Evolutionary conservation across 2,888 invertebrate species (phyloP).

Genomic region (Pseudococcus jackbeardsleyi): DNA sequence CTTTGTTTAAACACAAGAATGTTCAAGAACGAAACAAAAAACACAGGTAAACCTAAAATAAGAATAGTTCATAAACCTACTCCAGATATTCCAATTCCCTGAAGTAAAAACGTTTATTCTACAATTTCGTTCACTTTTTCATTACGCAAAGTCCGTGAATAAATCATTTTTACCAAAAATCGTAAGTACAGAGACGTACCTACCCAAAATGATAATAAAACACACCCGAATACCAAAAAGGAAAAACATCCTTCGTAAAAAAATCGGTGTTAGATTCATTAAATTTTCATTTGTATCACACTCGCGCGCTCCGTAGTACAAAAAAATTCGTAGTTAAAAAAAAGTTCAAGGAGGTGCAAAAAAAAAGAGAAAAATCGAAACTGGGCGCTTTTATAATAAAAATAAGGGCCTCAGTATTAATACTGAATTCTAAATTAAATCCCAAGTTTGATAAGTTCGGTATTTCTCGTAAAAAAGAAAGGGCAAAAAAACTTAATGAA

Average conservation of each 20-base stretch:
- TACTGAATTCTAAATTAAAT: conserved; percentile 58
- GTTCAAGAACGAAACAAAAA: not conserved
- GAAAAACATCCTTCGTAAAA: not conserved
- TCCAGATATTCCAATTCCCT: not conserved
- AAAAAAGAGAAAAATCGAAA: conserved; percentile 37
- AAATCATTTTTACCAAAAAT: conserved; percentile 44
- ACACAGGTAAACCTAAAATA: not conserved
- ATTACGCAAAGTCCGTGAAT: conserved; percentile 18
- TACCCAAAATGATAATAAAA: not conserved
- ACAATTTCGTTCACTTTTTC: conserved; percentile 38
- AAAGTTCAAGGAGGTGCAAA: not conserved
- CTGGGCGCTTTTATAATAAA: conserved; percentile 64
- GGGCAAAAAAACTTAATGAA: not conserved
- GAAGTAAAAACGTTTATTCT: conserved; percentile 38
- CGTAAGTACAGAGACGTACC: not conserved
- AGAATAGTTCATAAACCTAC: not conserved
- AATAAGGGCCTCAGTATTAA: conserved; percentile 64
- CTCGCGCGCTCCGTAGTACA: conserved; percentile 18
- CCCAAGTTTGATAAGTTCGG: not conserved
- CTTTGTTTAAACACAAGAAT: not conserved
- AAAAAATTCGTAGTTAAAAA: not conserved
- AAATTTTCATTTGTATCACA: conserved; percentile 1
- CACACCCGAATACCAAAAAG: not conserved
- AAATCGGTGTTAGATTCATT: conserved; percentile 9
- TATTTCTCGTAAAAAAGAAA: not conserved